Base-by-base conservation (phyloP, 1,140 invertebrate genomes). In the Epicauta chinensis region DNA sequence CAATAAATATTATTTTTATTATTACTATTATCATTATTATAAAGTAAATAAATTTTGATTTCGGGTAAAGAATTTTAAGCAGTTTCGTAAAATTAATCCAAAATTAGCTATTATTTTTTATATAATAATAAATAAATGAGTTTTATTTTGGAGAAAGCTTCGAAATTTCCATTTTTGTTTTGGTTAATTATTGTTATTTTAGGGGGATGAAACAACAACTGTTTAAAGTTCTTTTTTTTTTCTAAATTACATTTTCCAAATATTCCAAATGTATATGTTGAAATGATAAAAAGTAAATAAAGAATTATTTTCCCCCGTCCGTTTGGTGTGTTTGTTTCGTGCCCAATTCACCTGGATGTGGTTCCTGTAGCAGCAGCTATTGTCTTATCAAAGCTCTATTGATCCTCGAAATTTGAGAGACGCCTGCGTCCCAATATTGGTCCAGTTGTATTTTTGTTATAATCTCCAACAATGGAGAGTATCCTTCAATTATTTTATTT, bases 61-160 rank as follows among this genome's bases (percentile, higher is more conserved):
- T 55, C 44, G 43, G 53, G 23, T 23, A 60, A 54, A 48, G 60
- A 56, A 55, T 62, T 60, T 62, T 62, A 60, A 62, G 55, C 58
- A 62, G 60, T 58, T n/a, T 16, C 39, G 23, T 23, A 3, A 23
- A 23, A 23, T 23, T 23, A 23, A 23, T 23, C 7, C 23, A 38
- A 31, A 12, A 9, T 23, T 16, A 38, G 13, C 15, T 6, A 36
- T 49, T 50, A 46, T n/a, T n/a, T n/a, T n/a, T n/a, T n/a, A n/a
- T n/a, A n/a, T n/a, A n/a, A n/a, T n/a, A n/a, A n/a, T n/a, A n/a
- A n/a, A n/a, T n/a, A n/a, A n/a, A n/a, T n/a, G n/a, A n/a, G n/a
- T n/a, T n/a, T n/a, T n/a, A n/a, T n/a, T 48, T 49, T 43, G 51
- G 17, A 11, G 17, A 37, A 13, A 51, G 4, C 16, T 37, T 16